Percentiles rank a stretch among this genome's conserved stretches.
Evolutionary conservation across 2,888 invertebrate species (phyloP).

Genomic region (Drosophila pseudotalamancana): DNA sequence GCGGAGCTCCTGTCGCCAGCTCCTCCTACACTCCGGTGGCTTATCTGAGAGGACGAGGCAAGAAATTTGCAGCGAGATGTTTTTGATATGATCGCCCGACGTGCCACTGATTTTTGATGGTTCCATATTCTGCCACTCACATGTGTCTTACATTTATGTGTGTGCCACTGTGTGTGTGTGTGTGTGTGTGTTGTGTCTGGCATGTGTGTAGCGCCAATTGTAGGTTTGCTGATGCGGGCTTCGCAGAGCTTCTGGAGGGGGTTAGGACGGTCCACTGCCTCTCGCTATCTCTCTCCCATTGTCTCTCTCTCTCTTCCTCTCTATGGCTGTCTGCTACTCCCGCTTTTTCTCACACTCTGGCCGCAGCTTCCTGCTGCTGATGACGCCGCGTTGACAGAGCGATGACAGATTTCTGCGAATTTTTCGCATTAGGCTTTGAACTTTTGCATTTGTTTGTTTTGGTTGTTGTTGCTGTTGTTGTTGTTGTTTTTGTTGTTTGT

Average conservation of each 20-base stretch:
- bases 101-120: slow-evolving; percentile 70
- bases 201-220: slow-evolving; percentile 68
- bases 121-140: slow-evolving; percentile 70
- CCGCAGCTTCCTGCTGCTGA: slow-evolving; percentile 66
- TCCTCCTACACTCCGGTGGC: slow-evolving; percentile 58
- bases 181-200: slow-evolving; percentile 20
- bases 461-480: slow-evolving; percentile 44
- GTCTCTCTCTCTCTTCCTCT: neutral
- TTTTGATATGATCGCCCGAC: slow-evolving; percentile 74
- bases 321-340: neutral
- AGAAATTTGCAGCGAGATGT: slow-evolving; percentile 71
- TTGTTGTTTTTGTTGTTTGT: slow-evolving; percentile 18
- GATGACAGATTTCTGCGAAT: slow-evolving; percentile 83
- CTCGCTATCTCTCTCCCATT: neutral
- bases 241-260: slow-evolving; percentile 5
- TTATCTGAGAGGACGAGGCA: slow-evolving; percentile 63
- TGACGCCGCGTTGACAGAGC: slow-evolving; percentile 80
- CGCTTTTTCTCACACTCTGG: slow-evolving; percentile 19
- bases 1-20: slow-evolving; percentile 23
- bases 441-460: slow-evolving; percentile 66
- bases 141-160: neutral
- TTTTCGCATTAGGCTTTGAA: slow-evolving; percentile 80
- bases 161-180: slow-evolving; percentile 18
- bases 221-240: slow-evolving; percentile 39
- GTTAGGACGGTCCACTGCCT: neutral